phyloP scores from a whole-genome alignment of 2,113 vertebrate genomes.

The Paramormyrops kingsleyae region DNA sequence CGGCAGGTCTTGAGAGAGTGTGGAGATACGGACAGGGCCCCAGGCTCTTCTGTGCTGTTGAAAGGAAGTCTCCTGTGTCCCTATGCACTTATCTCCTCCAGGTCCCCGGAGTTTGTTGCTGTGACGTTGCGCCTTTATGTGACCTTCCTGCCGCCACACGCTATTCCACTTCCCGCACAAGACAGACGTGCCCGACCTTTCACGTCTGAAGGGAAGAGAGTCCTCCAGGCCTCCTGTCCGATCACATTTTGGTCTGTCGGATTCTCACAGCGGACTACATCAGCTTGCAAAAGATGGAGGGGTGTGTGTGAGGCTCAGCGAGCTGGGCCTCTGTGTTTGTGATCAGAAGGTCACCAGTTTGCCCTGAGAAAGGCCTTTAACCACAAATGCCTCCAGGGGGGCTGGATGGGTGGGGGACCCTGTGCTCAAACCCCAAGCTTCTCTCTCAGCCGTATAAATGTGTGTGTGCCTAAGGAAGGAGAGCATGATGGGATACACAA shows the following conservation, averaged over 20 bases:
- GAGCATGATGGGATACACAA: background rate
- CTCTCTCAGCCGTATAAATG: background rate
- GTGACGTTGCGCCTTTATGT: background rate
- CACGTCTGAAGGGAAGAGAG: background rate
- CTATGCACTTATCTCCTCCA: background rate
- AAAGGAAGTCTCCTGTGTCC: background rate
- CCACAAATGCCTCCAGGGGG: background rate
- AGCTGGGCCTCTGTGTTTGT: background rate
- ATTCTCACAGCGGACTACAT: background rate
- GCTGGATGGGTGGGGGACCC: background rate
- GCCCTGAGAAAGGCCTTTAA: background rate
- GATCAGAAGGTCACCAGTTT: background rate
- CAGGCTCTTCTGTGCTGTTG: background rate
- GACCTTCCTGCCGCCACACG: constrained; percentile 21
- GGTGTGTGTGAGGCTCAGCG: background rate
- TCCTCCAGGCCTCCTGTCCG: constrained; percentile 8
- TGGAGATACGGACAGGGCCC: background rate
- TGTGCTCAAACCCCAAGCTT: background rate
- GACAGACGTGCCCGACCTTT: constrained; percentile 20
- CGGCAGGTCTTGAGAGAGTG: background rate
- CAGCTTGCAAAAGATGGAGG: background rate
- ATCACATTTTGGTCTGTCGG: background rate
- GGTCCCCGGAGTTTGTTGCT: background rate
- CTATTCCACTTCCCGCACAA: constrained; percentile 20
- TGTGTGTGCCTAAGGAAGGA: background rate